Base-by-base conservation (phyloP, 2,888 invertebrate genomes). In the Malthinus flaveolus region DNA sequence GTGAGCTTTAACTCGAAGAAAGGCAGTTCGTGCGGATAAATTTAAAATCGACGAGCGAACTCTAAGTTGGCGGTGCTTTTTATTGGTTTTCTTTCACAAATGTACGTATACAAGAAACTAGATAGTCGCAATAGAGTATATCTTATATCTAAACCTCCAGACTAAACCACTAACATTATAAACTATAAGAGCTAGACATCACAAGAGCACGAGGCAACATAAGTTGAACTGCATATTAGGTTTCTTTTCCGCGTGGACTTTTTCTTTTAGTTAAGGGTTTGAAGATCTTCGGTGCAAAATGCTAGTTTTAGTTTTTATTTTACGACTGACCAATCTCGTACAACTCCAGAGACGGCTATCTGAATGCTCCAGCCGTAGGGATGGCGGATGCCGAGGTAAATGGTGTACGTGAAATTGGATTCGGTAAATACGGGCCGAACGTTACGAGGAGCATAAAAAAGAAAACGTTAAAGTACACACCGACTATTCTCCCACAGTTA, bases 361-460 rank as follows among this genome's bases (percentile, higher is more conserved):
- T 60, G 63, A 60, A 63, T 63, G 52, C 63, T 57, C 57, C 49
- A 49, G 44, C 37, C 63, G 63, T 60, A 51, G 51, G 60, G 63
- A 63, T 63, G 60, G 57, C 50, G 56, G 54, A 59, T 54, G 57
- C 60, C 37, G 56, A 57, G 60, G 63, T 57, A 60, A 63, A 63
- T 60, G 63, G 63, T 47, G 63, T 60, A 63, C 63, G 60, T 59
- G 63, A 63, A 63, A 63, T 63, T 63, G 63, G 63, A 60, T 63
- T 60, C 57, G 51, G 63, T 63, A 63, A 63, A 63, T 63, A 63
- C 63, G 63, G 59, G 60, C 52, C 46, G 63, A 47, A 51, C 63
- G 60, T 63, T 60, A 62, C 59, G 57, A 52, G 51, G 10, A 12
- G 44, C 54, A 57, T 62, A 63, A 63, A 63, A 57, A 60, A 60